These are phyloP conservation scores for Aphodius granarius DNA, from an alignment of 2,888 invertebrate genomes.

Conservation along the genomic window DNA sequence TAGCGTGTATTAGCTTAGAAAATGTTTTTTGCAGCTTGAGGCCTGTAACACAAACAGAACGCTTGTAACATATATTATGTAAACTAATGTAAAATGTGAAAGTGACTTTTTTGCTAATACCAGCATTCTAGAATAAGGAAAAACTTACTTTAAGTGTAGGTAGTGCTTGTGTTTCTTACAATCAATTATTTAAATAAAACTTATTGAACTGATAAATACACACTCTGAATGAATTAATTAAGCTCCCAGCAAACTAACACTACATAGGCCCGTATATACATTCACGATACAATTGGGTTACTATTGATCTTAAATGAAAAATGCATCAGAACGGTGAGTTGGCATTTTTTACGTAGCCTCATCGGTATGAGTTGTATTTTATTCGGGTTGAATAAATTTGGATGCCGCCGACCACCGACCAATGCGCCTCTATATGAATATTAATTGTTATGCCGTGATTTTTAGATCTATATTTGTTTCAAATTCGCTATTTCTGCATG, in stretches of 20 bases:
- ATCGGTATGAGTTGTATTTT: not conserved
- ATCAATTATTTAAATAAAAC: not conserved
- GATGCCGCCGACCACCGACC: not conserved
- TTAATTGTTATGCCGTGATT: not conserved
- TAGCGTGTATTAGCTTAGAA: too few species aligned
- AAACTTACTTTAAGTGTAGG: too few species aligned
- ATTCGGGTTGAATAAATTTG: not conserved
- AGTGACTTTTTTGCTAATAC: too few species aligned
- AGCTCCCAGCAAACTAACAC: not conserved
- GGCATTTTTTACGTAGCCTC: slow-evolving; percentile 3
- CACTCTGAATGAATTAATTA: not conserved
- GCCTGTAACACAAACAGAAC: too few species aligned
- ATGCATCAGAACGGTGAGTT: slow-evolving; percentile 4
- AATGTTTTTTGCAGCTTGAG: too few species aligned
- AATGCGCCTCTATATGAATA: not conserved
- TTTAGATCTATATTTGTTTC: not conserved
- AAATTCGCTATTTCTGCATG: not conserved
- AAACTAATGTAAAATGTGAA: too few species aligned
- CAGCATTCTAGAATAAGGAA: too few species aligned
- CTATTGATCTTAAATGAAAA: slow-evolving; percentile 6
- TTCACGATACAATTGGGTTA: not conserved
- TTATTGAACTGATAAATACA: not conserved
- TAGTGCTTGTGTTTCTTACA: too few species aligned
- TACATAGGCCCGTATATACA: not conserved
- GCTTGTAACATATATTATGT: too few species aligned